Evolutionary conservation across 2,888 invertebrate genomes (phyloP).

Genomic region (Hypomecis punctinalis): DNA sequence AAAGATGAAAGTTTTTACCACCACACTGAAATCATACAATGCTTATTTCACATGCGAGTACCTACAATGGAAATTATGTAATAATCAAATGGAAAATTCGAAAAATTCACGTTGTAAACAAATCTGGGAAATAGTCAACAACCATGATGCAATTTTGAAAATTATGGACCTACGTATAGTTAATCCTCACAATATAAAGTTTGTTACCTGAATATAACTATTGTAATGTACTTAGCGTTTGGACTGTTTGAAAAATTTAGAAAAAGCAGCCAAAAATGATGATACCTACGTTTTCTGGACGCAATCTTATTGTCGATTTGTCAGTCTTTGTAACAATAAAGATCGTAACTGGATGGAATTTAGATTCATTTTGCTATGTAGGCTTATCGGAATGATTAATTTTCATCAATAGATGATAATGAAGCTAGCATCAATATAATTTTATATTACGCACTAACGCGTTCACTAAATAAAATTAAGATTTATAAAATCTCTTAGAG

Average conservation of each 20-base stretch:
- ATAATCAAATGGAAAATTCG: too few relatives aligned
- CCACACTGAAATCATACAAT: too few relatives aligned
- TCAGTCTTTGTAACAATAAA: conserved; percentile 66
- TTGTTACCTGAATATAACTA: too few relatives aligned
- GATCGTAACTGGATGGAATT: conserved; percentile 60
- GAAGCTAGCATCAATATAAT: not conserved
- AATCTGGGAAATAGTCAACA: too few relatives aligned
- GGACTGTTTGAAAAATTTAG: not conserved
- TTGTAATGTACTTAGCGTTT: not conserved
- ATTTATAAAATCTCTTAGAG: not conserved
- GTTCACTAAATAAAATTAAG: not conserved
- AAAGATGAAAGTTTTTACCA: too few relatives aligned
- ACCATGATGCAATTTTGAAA: too few relatives aligned
- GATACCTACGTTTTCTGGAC: conserved; percentile 54
- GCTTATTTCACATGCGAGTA: too few relatives aligned
- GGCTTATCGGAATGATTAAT: conserved; percentile 9
- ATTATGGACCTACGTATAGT: too few relatives aligned
- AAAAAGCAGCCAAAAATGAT: conserved; percentile 24
- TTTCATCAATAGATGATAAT: not conserved
- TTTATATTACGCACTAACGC: not conserved
- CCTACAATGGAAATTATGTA: too few relatives aligned
- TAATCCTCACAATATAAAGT: too few relatives aligned
- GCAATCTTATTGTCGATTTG: conserved; percentile 69
- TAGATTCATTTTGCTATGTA: conserved; percentile 11
- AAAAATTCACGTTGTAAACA: too few relatives aligned